phyloP scores from a whole-genome alignment of 1,140 invertebrate species.

The Eciton burchellii region DNA sequence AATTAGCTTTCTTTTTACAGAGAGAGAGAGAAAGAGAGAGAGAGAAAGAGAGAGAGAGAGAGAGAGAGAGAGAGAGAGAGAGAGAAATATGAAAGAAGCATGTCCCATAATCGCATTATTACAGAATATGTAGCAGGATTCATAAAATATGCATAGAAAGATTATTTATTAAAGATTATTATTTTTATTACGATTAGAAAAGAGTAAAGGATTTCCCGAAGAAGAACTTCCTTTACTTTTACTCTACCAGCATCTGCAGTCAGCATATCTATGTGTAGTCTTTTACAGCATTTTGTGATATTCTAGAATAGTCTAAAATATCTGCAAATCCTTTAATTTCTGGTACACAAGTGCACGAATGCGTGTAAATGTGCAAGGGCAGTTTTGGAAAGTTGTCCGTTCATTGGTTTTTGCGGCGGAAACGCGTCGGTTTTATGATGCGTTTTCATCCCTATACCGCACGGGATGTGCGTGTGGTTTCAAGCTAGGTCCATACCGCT shows the following conservation, averaged over 20 bases:
- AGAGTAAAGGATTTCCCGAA: conserved; percentile 26
- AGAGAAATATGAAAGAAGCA: no score
- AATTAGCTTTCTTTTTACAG: neutral
- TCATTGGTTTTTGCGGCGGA: conserved; percentile 20
- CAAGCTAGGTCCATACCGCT: neutral
- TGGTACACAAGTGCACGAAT: neutral
- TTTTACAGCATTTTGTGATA: no score
- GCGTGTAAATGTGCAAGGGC: conserved; percentile 2
- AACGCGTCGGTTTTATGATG: conserved; percentile 41
- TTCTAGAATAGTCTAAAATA: no score
- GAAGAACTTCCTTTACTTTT: neutral
- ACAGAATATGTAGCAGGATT: no score
- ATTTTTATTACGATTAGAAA: conserved; percentile 6
- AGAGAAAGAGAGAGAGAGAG: no score
- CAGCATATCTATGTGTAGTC: no score
- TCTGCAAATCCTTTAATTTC: conserved; percentile 52
- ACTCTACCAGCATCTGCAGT: no score
- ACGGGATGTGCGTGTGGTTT: neutral
- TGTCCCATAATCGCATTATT: no score
- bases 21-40: neutral
- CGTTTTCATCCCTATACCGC: conserved; percentile 38
- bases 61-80: no score
- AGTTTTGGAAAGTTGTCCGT: conserved; percentile 13
- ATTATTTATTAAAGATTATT: no score
- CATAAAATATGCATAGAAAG: no score